Evolutionary conservation across 2,113 vertebrate genomes (phyloP).

Genomic region (Neofelis nebulosa): DNA sequence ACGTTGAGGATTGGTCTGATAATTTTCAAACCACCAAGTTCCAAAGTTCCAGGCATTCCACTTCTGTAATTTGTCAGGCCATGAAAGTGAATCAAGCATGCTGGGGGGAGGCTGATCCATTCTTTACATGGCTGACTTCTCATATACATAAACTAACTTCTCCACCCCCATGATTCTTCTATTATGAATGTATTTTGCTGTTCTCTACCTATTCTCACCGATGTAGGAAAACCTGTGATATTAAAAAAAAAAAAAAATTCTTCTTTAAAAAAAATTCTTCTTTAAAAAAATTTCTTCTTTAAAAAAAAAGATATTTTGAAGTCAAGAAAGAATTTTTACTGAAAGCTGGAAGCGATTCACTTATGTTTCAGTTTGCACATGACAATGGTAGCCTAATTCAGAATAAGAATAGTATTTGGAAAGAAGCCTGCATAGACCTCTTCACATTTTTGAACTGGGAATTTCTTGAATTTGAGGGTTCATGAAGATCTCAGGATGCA

Average conservation of each 20-base stretch:
- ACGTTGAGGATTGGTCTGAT: not conserved
- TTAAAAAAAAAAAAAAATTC: not conserved
- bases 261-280: not conserved
- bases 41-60: not conserved
- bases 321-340: not conserved
- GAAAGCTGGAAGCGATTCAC: not conserved
- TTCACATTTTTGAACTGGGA: not conserved
- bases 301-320: not conserved
- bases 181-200: not conserved
- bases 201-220: not conserved
- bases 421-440: not conserved
- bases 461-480: constrained; percentile 44
- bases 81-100: not conserved
- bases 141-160: not conserved
- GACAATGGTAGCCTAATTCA: not conserved
- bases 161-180: not conserved
- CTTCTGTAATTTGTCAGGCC: not conserved
- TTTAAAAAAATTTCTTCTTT: not conserved
- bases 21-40: not conserved
- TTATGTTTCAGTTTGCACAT: not conserved
- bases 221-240: not conserved
- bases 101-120: not conserved
- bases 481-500: not conserved
- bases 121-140: not conserved
- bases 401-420: not conserved